Evolutionary conservation across 1,140 invertebrate genomes (phyloP).

Genomic region (Zaprionus taronus): DNA sequence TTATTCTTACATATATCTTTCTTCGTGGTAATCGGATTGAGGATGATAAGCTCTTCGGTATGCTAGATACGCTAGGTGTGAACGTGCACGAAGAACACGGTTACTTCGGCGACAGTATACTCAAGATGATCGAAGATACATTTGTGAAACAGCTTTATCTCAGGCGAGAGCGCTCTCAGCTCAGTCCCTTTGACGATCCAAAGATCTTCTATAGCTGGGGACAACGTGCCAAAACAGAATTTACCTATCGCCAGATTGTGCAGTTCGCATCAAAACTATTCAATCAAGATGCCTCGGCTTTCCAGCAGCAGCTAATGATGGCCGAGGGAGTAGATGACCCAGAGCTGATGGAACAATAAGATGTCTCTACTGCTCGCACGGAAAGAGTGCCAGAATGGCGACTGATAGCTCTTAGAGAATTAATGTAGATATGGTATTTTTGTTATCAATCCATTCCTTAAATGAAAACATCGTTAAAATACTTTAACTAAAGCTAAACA

Average conservation of each 20-base stretch:
- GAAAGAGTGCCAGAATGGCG: not conserved
- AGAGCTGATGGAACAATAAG: not conserved
- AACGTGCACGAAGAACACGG: slow-evolving; percentile 59
- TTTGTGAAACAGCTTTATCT: slow-evolving; percentile 77
- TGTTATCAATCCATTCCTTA: not conserved
- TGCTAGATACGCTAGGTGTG: slow-evolving; percentile 56
- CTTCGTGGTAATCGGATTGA: slow-evolving; percentile 50
- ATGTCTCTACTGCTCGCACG: not conserved
- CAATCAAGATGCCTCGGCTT: slow-evolving; percentile 27
- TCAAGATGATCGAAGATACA: slow-evolving; percentile 69
- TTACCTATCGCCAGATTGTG: slow-evolving; percentile 43
- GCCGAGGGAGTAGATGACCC: slow-evolving; percentile 32
- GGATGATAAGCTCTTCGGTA: slow-evolving; percentile 54
- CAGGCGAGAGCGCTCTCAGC: slow-evolving; percentile 61
- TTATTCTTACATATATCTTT: slow-evolving; percentile 71
- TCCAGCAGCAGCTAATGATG: slow-evolving; percentile 47
- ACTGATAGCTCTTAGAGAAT: not conserved
- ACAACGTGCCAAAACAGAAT: slow-evolving; percentile 55
- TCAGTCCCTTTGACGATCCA: slow-evolving; percentile 53
- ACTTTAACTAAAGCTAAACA: slow-evolving; percentile 20
- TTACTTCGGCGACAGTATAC: slow-evolving; percentile 62
- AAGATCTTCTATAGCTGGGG: slow-evolving; percentile 58
- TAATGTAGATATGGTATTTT: too few species aligned
- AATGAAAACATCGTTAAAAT: not conserved
- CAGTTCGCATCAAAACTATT: slow-evolving; percentile 55